Conservation (phyloP, 2,113 vertebrate genomes). For the Desmodus rotundus region DNA sequence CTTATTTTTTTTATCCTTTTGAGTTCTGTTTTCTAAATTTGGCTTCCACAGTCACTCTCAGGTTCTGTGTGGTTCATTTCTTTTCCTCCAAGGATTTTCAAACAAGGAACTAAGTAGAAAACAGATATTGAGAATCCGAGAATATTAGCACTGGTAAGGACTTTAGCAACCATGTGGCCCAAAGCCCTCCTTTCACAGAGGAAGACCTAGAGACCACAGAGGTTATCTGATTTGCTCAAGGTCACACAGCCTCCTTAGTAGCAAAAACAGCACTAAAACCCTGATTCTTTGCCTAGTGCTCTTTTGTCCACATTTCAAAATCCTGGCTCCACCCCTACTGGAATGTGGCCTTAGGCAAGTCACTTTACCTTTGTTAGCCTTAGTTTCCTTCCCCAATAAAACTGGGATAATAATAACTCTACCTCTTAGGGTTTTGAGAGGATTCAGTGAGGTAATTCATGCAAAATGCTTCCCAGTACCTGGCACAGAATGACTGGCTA, state of each 20-base stretch:
- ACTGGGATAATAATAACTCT: not conserved
- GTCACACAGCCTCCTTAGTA: not conserved
- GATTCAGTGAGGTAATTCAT: not conserved
- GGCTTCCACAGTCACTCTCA: conserved; percentile 62
- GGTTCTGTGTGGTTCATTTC: conserved; percentile 67
- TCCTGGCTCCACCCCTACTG: not conserved
- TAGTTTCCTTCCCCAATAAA: not conserved
- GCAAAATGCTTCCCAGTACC: not conserved
- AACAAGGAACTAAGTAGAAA: conserved; percentile 62
- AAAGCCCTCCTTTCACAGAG: not conserved
- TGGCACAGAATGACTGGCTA: not conserved
- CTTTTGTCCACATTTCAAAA: conserved; percentile 9
- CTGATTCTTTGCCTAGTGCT: not conserved
- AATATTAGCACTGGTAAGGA: conserved; percentile 21
- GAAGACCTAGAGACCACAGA: not conserved
- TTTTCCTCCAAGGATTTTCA: conserved; percentile 65
- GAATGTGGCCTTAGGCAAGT: not conserved
- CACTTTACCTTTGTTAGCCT: conserved; percentile 5
- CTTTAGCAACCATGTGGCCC: not conserved
- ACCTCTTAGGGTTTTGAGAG: not conserved
- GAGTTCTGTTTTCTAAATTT: conserved; percentile 76
- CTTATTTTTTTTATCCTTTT: conserved; percentile 41
- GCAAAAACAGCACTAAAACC: not conserved
- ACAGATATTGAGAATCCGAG: conserved; percentile 47
- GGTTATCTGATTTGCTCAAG: not conserved